These are phyloP conservation scores for Drosophila biarmipes DNA, from an alignment of 1,140 invertebrate genomes.

Conservation along the genomic window DNA sequence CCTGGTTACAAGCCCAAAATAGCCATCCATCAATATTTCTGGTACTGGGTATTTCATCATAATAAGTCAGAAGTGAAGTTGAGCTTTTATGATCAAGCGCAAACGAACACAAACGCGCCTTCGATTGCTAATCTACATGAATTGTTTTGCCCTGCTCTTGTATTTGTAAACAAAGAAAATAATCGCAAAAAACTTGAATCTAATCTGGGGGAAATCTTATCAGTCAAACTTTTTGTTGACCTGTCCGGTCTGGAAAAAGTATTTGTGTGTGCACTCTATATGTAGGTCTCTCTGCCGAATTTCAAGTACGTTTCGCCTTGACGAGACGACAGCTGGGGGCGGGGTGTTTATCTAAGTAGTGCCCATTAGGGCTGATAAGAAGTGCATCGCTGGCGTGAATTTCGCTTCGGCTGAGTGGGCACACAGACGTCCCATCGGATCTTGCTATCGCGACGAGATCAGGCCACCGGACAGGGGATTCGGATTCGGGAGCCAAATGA, in stretches of 20 bases:
- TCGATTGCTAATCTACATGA: slow-evolving; percentile 49
- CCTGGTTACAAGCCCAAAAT: slow-evolving; percentile 3
- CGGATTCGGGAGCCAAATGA: slow-evolving; percentile 1
- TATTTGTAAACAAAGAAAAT: slow-evolving; percentile 60
- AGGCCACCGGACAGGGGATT: slow-evolving; percentile 10
- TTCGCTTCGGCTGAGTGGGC: slow-evolving; percentile 3
- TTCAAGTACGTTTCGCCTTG: slow-evolving; percentile 23
- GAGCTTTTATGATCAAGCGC: slow-evolving; percentile 34
- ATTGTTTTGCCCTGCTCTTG: slow-evolving; percentile 32
- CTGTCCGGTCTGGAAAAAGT: slow-evolving; percentile 38
- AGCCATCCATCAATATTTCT: slow-evolving; percentile 5
- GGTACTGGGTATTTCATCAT: slow-evolving; percentile 35
- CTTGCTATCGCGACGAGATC: slow-evolving; percentile 7
- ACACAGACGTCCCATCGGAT: slow-evolving; percentile 1
- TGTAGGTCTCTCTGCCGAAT: slow-evolving; percentile 38
- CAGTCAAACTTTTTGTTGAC: slow-evolving; percentile 60
- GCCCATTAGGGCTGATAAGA: slow-evolving; percentile 22
- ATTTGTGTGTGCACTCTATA: slow-evolving; percentile 25
- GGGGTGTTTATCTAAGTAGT: slow-evolving; percentile 29
- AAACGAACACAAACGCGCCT: slow-evolving; percentile 22
- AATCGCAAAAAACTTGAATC: slow-evolving; percentile 52
- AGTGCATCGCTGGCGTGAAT: slow-evolving; percentile 25
- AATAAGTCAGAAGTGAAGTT: slow-evolving; percentile 18
- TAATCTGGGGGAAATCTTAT: slow-evolving; percentile 53
- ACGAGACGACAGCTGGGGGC: slow-evolving; percentile 31